These are phyloP conservation scores for Corythornis cristatus DNA, from an alignment of 2,113 vertebrate species.

Conservation along the genomic window DNA sequence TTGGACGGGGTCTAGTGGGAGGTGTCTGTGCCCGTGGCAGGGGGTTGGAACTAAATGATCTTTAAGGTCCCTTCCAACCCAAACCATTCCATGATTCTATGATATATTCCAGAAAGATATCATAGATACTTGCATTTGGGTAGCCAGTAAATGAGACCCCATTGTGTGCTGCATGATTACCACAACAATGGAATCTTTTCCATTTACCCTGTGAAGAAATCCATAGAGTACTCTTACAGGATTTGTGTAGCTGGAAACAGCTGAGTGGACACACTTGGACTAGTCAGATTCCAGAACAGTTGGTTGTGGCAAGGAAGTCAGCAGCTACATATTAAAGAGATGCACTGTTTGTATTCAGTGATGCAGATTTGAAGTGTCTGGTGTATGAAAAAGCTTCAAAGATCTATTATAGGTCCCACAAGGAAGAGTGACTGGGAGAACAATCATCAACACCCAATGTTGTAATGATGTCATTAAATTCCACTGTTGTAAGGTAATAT, in stretches of 20 bases:
- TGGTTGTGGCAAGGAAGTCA: background rate
- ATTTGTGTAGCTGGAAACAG: background rate
- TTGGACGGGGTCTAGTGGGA: background rate
- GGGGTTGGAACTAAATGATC: background rate
- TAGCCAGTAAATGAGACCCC: background rate
- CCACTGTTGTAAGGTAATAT: background rate
- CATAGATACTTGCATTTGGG: background rate
- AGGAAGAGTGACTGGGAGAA: background rate
- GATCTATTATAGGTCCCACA: background rate
- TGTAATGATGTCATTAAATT: background rate
- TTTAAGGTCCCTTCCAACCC: background rate
- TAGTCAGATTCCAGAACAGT: background rate
- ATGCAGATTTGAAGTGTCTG: background rate
- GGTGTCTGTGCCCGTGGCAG: background rate
- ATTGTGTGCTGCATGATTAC: background rate
- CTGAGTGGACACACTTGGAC: background rate
- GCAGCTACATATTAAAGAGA: background rate
- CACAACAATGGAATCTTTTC: background rate
- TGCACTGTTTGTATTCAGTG: background rate
- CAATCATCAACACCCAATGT: background rate
- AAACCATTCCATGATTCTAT: background rate
- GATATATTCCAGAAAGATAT: background rate
- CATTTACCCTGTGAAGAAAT: background rate
- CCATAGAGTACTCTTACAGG: too few relatives aligned
- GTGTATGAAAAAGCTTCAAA: background rate